Conservation (phyloP, 1,140 invertebrate species). For the Apocrypta bakeri region DNA sequence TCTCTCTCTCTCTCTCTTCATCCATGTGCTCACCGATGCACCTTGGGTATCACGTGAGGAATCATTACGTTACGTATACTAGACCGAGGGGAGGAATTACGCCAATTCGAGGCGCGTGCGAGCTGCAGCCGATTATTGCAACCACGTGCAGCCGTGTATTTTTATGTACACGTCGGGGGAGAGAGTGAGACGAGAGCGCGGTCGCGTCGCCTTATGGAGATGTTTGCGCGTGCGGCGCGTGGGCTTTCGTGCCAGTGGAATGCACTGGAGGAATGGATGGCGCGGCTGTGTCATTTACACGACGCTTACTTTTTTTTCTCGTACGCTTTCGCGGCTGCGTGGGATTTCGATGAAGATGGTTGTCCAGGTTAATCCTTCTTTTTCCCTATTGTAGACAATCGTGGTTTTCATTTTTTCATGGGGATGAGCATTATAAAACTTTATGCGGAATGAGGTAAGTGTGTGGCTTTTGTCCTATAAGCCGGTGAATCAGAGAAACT, state of each 20-base stretch:
- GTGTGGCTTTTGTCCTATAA: not conserved
- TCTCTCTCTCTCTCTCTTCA: not conserved
- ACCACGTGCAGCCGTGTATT: not conserved
- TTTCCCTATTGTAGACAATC: too few relatives aligned
- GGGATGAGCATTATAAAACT: too few relatives aligned
- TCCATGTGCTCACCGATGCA: not conserved
- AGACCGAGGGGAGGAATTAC: not conserved
- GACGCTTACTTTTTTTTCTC: not conserved
- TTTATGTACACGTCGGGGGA: not conserved
- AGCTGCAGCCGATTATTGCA: constrained; percentile 16
- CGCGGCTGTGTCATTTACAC: not conserved
- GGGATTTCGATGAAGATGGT: too few relatives aligned
- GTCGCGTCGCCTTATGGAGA: constrained; percentile 28
- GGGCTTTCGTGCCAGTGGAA: not conserved
- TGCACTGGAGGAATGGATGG: not conserved
- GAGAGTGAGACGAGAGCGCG: not conserved
- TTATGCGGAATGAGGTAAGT: not conserved
- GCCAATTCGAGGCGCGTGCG: constrained; percentile 16
- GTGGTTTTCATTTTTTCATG: too few relatives aligned
- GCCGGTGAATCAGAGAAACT: too few relatives aligned
- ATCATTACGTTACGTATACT: not conserved
- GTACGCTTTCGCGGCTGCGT: too few relatives aligned
- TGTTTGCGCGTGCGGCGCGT: constrained; percentile 5
- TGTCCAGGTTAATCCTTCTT: too few relatives aligned
- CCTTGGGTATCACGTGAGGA: not conserved